These are phyloP conservation scores for Rotaria macrura DNA, from an alignment of 2,888 invertebrate species.

Conservation along the genomic window DNA sequence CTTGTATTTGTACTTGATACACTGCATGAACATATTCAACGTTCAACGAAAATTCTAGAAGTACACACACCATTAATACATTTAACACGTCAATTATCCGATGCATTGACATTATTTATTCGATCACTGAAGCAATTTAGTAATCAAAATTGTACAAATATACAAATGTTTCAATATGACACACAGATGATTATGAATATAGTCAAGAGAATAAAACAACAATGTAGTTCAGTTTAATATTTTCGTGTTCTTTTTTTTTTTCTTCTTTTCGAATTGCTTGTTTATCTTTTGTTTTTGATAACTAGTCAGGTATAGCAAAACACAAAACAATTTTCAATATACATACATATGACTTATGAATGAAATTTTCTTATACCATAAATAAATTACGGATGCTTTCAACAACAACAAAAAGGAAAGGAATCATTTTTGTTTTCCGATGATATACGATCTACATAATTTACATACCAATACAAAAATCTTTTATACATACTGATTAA, in stretches of 20 bases:
- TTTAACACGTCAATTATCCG: background rate
- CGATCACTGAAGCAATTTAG: background rate
- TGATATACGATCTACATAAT: too few species aligned
- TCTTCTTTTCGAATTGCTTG: background rate
- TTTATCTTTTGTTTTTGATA: background rate
- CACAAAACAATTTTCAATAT: background rate
- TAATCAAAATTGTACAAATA: background rate
- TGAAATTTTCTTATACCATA: background rate
- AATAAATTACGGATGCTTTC: background rate
- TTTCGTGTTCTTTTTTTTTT: background rate
- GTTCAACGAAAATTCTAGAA: background rate
- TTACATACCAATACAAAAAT: too few species aligned
- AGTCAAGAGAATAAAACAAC: constrained; percentile 10
- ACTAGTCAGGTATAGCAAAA: background rate
- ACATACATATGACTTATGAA: background rate
- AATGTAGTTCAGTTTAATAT: constrained; percentile 9
- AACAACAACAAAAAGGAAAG: too few species aligned
- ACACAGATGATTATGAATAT: background rate
- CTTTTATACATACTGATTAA: too few species aligned
- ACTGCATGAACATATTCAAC: background rate
- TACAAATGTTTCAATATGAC: background rate
- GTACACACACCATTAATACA: background rate
- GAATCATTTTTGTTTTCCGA: too few species aligned
- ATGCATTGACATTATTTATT: background rate
- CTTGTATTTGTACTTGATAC: constrained; percentile 12